Evolutionary conservation across 2,888 invertebrate species (phyloP), one percentile per base, ranked within the genome.

Genomic region (Patella depressa): DNA sequence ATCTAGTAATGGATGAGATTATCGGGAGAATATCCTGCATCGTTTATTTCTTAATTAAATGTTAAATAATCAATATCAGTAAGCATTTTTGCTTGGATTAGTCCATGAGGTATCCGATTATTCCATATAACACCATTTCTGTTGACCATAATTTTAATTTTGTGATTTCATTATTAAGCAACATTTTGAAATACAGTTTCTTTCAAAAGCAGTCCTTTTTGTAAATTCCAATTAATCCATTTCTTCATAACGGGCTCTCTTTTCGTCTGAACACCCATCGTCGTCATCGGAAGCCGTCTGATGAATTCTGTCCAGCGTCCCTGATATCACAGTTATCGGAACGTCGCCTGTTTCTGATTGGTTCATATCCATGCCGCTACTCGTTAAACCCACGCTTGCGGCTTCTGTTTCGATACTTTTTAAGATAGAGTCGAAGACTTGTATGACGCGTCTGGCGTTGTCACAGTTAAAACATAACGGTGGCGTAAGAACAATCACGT

Each of bases 391-490:
- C 15, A 79, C 81, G 24, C 80, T 79, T 45, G 78, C 79, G 17
- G 81, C 79, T 2, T 82, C 84, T 24, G 71, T 75, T 74, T 86
- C 85, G 15, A 86, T 85, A 3, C 81, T 82, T 1, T 79, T 78
- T 53, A 89, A 80, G 0, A 83, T 84, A 54, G 83, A 75, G 79
- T 87, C 86, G 55, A 89, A 81, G 5, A 85, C 84, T 74, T 88
- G 85, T 9, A 88, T 82, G 3, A 88, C 85, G 5, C 81, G 85
- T 14, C 85, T 75, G 9, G 89, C 89, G 78, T 89, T 89, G 73
- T 89, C 89, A 79, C 84, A 84, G 7, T 88, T 89, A 78, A 89
- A 89, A 81, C 89, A 89, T 85, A 89, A 83, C 0, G 89, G 89
- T 17, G 89, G 89, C 7, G 80, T 79, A 70, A 89, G 75, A 24